Evolutionary conservation across 1,140 invertebrate species (phyloP).

Genomic region (Dreissena polymorpha): DNA sequence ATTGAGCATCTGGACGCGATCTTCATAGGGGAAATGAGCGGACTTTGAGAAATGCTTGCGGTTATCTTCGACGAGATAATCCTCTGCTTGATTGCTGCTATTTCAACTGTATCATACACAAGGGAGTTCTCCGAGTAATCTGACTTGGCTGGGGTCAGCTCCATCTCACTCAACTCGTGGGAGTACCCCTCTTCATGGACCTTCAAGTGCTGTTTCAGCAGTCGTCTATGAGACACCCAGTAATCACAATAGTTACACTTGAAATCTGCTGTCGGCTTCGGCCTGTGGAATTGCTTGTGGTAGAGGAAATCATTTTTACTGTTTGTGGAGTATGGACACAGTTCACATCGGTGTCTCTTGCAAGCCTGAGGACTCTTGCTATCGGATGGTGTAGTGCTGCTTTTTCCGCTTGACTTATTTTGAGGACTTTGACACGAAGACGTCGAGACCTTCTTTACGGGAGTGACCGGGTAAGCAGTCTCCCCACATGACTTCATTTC

Average conservation of each 20-base stretch:
- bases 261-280: conserved; percentile 84
- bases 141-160: conserved; percentile 73
- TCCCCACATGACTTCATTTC: conserved; percentile 47
- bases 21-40: conserved; percentile 72
- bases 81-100: conserved; percentile 75
- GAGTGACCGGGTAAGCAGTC: conserved; percentile 28
- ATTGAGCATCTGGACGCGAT: conserved; percentile 68
- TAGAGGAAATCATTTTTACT: conserved; percentile 92
- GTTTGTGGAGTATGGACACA: conserved; percentile 80
- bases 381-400: conserved; percentile 15
- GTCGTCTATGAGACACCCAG: conserved; percentile 89
- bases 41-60: conserved; percentile 69
- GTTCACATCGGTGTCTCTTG: conserved; percentile 76
- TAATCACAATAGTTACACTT: conserved; percentile 91
- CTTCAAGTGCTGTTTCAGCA: conserved; percentile 89
- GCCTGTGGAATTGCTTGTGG: conserved; percentile 91
- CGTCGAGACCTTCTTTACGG: conserved; percentile 53
- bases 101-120: conserved; percentile 73
- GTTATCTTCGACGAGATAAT: conserved; percentile 75
- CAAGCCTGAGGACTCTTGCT: conserved; percentile 31
- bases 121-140: conserved; percentile 66
- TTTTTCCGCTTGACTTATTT: too few relatives aligned
- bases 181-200: conserved; percentile 83
- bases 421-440: not conserved
- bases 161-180: conserved; percentile 3